phyloP scores from a whole-genome alignment of 2,888 invertebrate genomes.

The Drosophila rubida region DNA sequence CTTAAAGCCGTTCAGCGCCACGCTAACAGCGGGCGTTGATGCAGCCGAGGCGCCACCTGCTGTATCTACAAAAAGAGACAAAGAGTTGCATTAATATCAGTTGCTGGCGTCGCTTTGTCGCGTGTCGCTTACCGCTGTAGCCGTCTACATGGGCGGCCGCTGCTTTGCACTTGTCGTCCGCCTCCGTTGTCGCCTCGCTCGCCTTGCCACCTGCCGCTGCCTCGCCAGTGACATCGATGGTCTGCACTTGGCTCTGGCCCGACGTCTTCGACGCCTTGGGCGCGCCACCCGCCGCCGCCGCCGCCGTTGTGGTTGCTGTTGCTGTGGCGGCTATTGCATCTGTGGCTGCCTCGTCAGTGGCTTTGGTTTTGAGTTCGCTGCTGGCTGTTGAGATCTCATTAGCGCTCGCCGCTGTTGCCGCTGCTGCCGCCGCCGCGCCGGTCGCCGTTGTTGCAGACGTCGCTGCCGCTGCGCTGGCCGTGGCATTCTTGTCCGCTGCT shows the following conservation, averaged over 20 bases:
- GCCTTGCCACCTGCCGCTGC: constrained; percentile 24
- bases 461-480: constrained; percentile 10
- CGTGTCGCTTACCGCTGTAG: constrained; percentile 42
- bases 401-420: constrained; percentile 48
- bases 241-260: neutral
- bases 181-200: constrained; percentile 33
- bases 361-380: constrained; percentile 53
- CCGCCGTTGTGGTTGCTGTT: constrained; percentile 50
- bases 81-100: no score
- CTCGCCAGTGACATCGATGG: constrained; percentile 33
- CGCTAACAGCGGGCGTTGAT: constrained; percentile 49
- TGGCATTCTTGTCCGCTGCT: constrained; percentile 13
- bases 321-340: constrained; percentile 19
- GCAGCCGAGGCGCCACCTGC: constrained; percentile 26
- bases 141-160: constrained; percentile 33
- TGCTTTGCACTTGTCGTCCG: constrained; percentile 42
- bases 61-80: neutral
- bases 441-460: neutral
- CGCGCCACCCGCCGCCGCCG: constrained; percentile 50
- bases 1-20: constrained; percentile 70
- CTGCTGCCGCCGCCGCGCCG: constrained; percentile 39
- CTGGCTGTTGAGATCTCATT: constrained; percentile 61
- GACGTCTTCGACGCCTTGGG: constrained; percentile 27
- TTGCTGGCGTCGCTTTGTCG: neutral
- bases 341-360: constrained; percentile 44